Evolutionary conservation across 2,888 invertebrate species (phyloP), one percentile per base, ranked within the genome.

Genomic region (Acanthopleura granulata): DNA sequence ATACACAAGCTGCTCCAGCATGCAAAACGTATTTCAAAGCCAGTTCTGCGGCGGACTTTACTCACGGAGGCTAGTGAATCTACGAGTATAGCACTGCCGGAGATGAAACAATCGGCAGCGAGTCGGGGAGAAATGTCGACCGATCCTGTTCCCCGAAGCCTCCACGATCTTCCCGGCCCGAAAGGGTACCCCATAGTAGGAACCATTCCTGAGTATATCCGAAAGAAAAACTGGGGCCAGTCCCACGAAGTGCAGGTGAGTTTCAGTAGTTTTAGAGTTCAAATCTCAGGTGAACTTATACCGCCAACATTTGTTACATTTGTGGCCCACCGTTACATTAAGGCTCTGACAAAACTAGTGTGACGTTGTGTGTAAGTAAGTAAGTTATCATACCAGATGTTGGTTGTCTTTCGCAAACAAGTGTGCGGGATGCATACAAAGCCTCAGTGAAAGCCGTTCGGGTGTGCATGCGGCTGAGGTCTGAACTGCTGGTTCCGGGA

Each of bases 211-310:
- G 66, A 66, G 29, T 66, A 66, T 25, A 22, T 66, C 27, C 18
- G 25, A 66, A 66, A 66, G 66, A 66, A 66, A 27, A 66, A 66
- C 25, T 66, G 66, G 66, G 66, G 66, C 16, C 66, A 66, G 29
- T 27, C 25, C 6, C 66, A 66, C 29, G 66, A 66, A 66, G 22
- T 66, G 16, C 66, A 66, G 66, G 66, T 66, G 25, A 66, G 66
- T 66, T 1, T 40, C 40, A 40, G 9, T 40, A 40, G 40, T 40
- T 40, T 40, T 40, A 6, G 9, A 6, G 40, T 40, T 40, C 9
- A 40, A 3, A 40, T 40, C 4, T 40, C 40, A 6, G 40, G 3
- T 6, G 40, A 40, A 40, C 40, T 40, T 40, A 40, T 3, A 40
- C 3, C 40, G 3, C 40, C 40, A 40, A 40, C 40, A 40, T 40